Evolutionary conservation across 2,797 vertebrate genomes (phyloP).

Genomic region (Centroberyx gerrardi): DNA sequence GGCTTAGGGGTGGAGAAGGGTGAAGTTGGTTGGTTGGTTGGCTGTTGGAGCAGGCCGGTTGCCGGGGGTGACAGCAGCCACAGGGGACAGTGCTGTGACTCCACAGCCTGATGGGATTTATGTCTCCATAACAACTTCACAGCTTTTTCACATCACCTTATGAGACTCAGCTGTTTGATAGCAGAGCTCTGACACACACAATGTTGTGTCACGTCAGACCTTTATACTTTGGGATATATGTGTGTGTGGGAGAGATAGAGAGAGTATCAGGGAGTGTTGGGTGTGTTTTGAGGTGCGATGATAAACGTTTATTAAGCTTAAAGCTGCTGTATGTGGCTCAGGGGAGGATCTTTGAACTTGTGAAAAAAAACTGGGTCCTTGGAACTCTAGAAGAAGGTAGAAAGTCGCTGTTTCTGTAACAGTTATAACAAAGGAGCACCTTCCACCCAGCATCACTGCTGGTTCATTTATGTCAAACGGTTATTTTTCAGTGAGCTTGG

Average conservation of each 20-base stretch:
- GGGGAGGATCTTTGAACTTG: neutral
- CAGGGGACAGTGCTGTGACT: slow-evolving; percentile 75
- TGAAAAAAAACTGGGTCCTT: neutral
- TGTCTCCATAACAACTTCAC: slow-evolving; percentile 86
- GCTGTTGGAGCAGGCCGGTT: slow-evolving; percentile 80
- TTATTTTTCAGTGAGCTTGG: slow-evolving; percentile 33
- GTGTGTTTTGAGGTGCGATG: neutral
- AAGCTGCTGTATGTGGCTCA: neutral
- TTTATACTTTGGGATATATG: slow-evolving; percentile 18
- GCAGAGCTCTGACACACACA: slow-evolving; percentile 45
- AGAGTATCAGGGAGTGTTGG: neutral
- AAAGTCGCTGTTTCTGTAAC: neutral
- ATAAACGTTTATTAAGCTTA: slow-evolving; percentile 20
- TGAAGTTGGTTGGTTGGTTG: slow-evolving; percentile 73
- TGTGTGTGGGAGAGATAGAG: neutral
- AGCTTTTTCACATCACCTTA: slow-evolving; percentile 77
- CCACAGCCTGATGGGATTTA: slow-evolving; percentile 80
- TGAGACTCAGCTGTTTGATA: slow-evolving; percentile 51
- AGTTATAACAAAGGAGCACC: slow-evolving; percentile 30
- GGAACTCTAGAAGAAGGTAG: neutral
- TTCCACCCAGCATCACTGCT: slow-evolving; percentile 16
- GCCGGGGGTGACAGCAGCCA: slow-evolving; percentile 78
- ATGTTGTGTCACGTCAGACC: slow-evolving; percentile 41
- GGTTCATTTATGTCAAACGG: slow-evolving; percentile 9
- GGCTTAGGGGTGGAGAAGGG: slow-evolving; percentile 71